Conservation (phyloP, 2,888 invertebrate genomes). For the Psylliodes chrysocephalus region DNA sequence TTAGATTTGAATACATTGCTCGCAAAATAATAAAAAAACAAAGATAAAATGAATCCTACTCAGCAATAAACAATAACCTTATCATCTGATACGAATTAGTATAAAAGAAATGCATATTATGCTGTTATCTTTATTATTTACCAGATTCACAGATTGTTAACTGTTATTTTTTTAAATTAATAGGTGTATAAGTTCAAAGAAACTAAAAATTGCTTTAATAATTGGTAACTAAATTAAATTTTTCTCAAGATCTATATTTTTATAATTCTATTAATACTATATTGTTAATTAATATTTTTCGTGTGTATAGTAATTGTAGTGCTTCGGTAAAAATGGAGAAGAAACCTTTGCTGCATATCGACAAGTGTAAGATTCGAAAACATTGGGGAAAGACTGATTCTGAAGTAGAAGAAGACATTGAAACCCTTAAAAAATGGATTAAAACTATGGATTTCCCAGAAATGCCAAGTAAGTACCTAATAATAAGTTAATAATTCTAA, state of each 20-base stretch:
- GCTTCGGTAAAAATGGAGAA: background rate
- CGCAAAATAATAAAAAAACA: too few species aligned
- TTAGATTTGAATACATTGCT: too few species aligned
- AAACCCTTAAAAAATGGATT: conserved; percentile 26
- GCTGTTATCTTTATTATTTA: background rate
- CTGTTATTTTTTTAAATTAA: too few species aligned
- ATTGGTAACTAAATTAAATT: background rate
- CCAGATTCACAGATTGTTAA: background rate
- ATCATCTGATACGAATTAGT: too few species aligned
- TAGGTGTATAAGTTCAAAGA: too few species aligned
- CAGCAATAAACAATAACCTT: too few species aligned
- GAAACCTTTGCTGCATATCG: background rate
- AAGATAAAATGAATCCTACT: too few species aligned
- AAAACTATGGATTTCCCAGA: conserved; percentile 31
- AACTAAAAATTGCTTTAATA: too few species aligned
- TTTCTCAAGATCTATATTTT: too few species aligned
- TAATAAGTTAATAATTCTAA: too few species aligned
- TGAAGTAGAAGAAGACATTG: conserved; percentile 14
- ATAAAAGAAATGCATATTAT: too few species aligned
- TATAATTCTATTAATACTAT: too few species aligned
- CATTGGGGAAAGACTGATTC: conserved; percentile 20
- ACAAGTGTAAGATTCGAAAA: conserved; percentile 14
- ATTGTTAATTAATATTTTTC: background rate
- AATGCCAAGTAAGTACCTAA: conserved; percentile 29
- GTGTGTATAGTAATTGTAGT: background rate